Evolutionary conservation across 2,113 vertebrate species (phyloP).

Genomic region (Burhinus oedicnemus): DNA sequence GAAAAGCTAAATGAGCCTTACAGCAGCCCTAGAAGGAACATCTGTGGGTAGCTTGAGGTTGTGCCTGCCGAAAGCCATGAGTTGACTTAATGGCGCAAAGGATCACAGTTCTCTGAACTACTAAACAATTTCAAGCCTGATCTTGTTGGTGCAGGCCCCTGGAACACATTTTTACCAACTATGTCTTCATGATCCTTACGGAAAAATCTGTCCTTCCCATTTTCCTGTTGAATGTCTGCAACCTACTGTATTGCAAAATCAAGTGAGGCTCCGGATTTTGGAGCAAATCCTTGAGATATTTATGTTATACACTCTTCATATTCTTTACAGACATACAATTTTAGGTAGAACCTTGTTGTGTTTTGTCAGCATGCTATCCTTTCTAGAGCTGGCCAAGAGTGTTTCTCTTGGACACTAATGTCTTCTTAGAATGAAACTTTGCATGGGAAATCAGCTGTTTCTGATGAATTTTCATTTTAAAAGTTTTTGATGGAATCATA

Average conservation of each 20-base stretch:
- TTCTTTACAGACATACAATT: background rate
- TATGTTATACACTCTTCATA: background rate
- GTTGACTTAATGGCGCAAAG: background rate
- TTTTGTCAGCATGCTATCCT: background rate
- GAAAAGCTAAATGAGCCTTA: constrained; percentile 24
- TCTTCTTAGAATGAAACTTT: background rate
- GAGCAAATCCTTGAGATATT: background rate
- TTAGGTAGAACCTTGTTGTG: background rate
- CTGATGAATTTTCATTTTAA: background rate
- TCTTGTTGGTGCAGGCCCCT: background rate
- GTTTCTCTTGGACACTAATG: background rate
- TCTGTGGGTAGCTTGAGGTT: background rate
- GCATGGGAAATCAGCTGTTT: background rate
- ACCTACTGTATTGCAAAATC: background rate
- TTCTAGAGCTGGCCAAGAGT: background rate
- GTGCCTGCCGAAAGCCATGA: background rate
- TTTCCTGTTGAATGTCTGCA: background rate
- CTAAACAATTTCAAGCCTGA: background rate
- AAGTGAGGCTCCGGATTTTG: background rate
- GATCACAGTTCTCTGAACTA: background rate
- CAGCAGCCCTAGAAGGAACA: background rate
- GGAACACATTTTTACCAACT: background rate
- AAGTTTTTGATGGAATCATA: background rate
- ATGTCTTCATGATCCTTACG: background rate
- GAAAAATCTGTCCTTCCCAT: background rate